Base-by-base conservation (phyloP, 2,113 vertebrate genomes). In the Brachypodius melanocephalos region DNA sequence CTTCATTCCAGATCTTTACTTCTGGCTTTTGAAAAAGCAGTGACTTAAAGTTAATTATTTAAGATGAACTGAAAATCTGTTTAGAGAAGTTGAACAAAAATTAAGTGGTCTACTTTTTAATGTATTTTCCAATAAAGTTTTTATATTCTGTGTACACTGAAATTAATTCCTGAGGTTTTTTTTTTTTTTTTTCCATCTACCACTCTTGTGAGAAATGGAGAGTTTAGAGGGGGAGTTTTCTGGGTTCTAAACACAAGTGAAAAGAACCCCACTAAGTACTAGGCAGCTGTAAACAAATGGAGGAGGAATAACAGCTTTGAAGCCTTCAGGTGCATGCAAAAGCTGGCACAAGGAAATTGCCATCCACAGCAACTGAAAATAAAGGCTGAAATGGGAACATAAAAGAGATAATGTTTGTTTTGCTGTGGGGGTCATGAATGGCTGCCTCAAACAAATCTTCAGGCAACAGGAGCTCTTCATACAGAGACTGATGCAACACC, bases 1-100 rank as follows among this genome's bases (percentile, higher is more conserved):
- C 78, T 88, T 58, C 24, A 63, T 76, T 89, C 51, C 18, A 5
- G 38, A 45, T 76, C 55, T 74, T 74, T 67, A 58, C 54, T 74
- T 85, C 48, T 21, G 48, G 40, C 71, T 91, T 96, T 91, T 79
- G 40, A 34, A 88, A 95, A 89, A 89, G 55, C 61, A 79, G 93
- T 52, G 52, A 90, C 62, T 91, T 59, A 48, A 72, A 82, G 58
- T 92, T 93, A 82, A 80, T 71, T 83, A 91, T 26, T 89, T 21
- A 77, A 87, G 29, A 58, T 63, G 13, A 89, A 54, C n/a, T 52
- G 17, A 54, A 68, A 80, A 82, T 62, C 68, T 71, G 9, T 61
- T 79, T 68, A 45, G 54, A 76, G 61, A 87, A 78, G 34, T 65
- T 88, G 58, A 85, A 76, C 40, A 80, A 73, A 87, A 84, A 59